Evolutionary conservation across 2,113 vertebrate species (phyloP), one percentile per base, ranked within the genome.

Genomic region (Mesitornis unicolor): DNA sequence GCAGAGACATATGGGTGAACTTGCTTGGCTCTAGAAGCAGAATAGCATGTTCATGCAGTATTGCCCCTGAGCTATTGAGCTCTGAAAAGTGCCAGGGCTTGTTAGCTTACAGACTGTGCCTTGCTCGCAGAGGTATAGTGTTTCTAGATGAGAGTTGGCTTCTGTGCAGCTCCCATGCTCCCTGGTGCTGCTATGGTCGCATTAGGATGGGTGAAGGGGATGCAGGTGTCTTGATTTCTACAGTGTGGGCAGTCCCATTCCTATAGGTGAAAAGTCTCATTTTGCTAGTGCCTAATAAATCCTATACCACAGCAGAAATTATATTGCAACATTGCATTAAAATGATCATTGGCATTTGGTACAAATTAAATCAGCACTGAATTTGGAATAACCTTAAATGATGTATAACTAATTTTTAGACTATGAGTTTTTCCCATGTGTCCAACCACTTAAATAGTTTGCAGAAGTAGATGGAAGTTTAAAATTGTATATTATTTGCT

Each of bases 221-320:
- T 74, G 73, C 80, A 91, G 69, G 73, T 94, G 80, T 78, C 68
- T 35, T 45, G 33, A 78, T 35, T 91, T 69, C 54, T 81, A 9
- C 16, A 26, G 16, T 47, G 50, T 48, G 50, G 38, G 54, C 56
- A 81, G 54, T n/a, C 50, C 16, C 5, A 0, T 50, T 45, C 60
- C 67, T 13, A 11, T 1, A 63, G 31, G 5, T 87, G 35, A 67
- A 90, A 68, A 61, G 22, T 3, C 21, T 84, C 25, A 54, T 70
- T 69, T 8, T 81, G 11, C 2, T 5, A 81, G 17, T 40, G n/a
- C 20, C 84, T 81, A 50, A 56, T 48, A 92, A 74, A 81, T 86
- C 31, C 33, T 70, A 25, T 25, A 50, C 3, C 1, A 1, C 36
- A 84, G 63, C 18, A 86, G 47, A 86, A 89, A 57, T 63, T 2